Evolutionary conservation across 2,797 vertebrate species (phyloP), one percentile per base, ranked within the genome.

Genomic region (Pangasius sanitwongsei): DNA sequence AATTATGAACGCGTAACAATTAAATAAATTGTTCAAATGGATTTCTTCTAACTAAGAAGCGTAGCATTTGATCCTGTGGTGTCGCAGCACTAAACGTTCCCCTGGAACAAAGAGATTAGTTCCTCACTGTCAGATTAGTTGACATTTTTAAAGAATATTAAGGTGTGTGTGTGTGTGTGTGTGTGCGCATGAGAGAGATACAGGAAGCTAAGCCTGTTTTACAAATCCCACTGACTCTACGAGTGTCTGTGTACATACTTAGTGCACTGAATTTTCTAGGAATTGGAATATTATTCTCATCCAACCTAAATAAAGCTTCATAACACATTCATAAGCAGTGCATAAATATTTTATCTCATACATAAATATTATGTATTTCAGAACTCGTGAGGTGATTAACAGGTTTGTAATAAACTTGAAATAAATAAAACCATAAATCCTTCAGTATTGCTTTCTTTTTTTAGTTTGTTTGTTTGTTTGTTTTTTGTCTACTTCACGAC

Each of bases 171-270:
- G n/a, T 65, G 74, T 67, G 87, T 69, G 41, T 9, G 63, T n/a
- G 28, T n/a, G 28, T 61, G 65, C 41, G 41, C 3, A 41, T 41
- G 41, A 41, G 41, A 41, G 59, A 59, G 77, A 67, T 59, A 67
- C 28, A 6, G 59, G 55, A 41, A 78, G 75, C 78, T 86, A 84
- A 90, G 85, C 84, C 41, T 86, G 87, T 84, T 48, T 20, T 20
- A 83, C 85, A 90, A 86, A 90, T 87, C 89, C 87, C 69, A 86
- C 75, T 34, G 80, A 44, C 41, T 57, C 55, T 57, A 57, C 55
- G 16, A 20, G 28, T n/a, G 69, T 57, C n/a, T 9, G 53, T 82
- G 67, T 83, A 34, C 31, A 69, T 34, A 34, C 34, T 18, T 34
- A 16, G 31, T 69, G 31, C 16, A 6, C 18, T 18, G 31, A 69